Conservation (phyloP, 2,888 invertebrate genomes). For the Ophonus ardosiacus region DNA sequence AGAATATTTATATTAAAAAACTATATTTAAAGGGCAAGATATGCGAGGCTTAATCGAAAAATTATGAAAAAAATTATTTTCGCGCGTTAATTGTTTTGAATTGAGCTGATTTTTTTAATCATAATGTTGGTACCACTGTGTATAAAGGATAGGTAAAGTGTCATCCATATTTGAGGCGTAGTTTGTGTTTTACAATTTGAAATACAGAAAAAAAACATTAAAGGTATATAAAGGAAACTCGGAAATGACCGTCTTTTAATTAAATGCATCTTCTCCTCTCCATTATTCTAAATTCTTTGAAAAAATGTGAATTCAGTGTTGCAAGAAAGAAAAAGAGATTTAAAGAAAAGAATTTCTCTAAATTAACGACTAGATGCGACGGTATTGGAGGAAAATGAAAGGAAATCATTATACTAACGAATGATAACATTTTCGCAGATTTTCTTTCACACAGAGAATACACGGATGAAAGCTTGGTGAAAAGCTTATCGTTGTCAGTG, state of each 20-base stretch:
- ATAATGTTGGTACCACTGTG: too few species aligned
- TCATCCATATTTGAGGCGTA: too few species aligned
- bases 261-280: not conserved
- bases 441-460: constrained; percentile 34
- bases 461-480: constrained; percentile 22
- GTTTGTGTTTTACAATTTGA: too few species aligned
- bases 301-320: not conserved
- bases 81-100: too few species aligned
- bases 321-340: not conserved
- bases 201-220: too few species aligned
- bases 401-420: constrained; percentile 55
- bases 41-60: too few species aligned
- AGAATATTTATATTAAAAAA: too few species aligned
- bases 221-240: too few species aligned
- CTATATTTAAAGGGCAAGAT: too few species aligned
- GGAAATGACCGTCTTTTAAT: not conserved
- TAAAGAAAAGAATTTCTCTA: constrained; percentile 18
- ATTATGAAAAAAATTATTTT: too few species aligned
- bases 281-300: not conserved
- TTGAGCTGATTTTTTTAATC: too few species aligned
- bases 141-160: too few species aligned
- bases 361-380: constrained; percentile 12
- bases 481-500: constrained; percentile 41
- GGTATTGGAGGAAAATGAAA: constrained; percentile 45
- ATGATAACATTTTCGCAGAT: constrained; percentile 51